A percentile compares a stretch with the other conserved stretches of the same genome.
These are phyloP conservation scores for Pseudococcus jackbeardsleyi DNA, from an alignment of 2,888 invertebrate species.

Conservation along the genomic window DNA sequence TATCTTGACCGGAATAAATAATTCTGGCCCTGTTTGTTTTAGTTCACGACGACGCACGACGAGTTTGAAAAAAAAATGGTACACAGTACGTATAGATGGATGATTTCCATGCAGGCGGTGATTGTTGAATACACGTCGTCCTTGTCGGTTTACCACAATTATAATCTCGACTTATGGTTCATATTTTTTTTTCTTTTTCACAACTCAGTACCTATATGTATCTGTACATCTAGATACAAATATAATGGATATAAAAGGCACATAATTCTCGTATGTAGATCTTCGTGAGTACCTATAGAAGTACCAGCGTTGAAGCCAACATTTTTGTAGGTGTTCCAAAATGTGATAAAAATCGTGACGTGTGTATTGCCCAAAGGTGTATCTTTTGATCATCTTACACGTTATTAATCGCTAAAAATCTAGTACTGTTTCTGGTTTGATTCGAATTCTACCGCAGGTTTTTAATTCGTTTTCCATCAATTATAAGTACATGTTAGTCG, in stretches of 20 bases:
- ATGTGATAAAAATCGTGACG: slow-evolving; percentile 26
- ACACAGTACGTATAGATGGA: not conserved
- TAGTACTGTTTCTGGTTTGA: not conserved
- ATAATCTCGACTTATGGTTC: slow-evolving; percentile 1
- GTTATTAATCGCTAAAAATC: not conserved
- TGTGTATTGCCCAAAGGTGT: not conserved
- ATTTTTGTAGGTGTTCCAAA: slow-evolving; percentile 14
- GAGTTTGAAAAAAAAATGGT: slow-evolving; percentile 2
- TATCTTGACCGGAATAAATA: slow-evolving; percentile 15
- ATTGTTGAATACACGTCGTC: not conserved
- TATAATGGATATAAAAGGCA: not conserved
- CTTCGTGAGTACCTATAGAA: not conserved
- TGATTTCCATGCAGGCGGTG: not conserved
- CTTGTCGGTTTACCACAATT: slow-evolving; percentile 22
- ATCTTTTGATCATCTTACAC: not conserved
- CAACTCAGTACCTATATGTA: not conserved
- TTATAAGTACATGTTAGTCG: not conserved
- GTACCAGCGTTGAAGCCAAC: not conserved
- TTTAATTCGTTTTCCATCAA: not conserved
- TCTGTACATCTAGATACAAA: not conserved
- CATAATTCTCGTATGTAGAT: not conserved
- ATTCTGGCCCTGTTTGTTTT: slow-evolving; percentile 10
- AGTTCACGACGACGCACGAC: not conserved
- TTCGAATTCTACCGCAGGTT: not conserved
- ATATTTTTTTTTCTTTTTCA: not conserved